phyloP scores from a whole-genome alignment of 2,888 invertebrate species.

The Polydrusus cervinus region DNA sequence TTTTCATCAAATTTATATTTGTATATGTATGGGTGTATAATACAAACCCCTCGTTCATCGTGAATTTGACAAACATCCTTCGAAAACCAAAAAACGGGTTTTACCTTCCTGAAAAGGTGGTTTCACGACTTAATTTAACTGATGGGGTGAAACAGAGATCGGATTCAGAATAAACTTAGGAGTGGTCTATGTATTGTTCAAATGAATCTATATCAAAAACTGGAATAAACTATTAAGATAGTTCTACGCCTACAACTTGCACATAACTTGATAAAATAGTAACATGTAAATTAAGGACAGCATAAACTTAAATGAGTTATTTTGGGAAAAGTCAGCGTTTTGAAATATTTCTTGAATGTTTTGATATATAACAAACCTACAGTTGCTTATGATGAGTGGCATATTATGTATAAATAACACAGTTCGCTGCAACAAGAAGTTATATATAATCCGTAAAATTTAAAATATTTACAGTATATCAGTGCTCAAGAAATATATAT shows the following conservation, averaged over 20 bases:
- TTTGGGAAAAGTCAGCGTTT: constrained; percentile 30
- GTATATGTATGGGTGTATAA: no score
- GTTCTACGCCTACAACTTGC: constrained; percentile 21
- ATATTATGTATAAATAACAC: neutral
- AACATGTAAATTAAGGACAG: constrained; percentile 25
- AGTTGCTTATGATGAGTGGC: constrained; percentile 28
- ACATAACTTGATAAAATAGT: constrained; percentile 25
- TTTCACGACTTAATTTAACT: no score
- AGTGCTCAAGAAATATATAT: no score
- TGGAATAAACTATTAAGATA: neutral
- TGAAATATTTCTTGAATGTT: constrained; percentile 29
- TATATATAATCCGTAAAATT: neutral
- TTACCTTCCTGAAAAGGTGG: no score
- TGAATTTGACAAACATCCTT: no score
- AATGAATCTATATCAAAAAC: no score
- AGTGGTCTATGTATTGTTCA: no score
- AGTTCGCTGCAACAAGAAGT: neutral
- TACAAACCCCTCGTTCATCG: no score
- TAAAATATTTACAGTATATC: neutral
- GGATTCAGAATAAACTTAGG: no score
- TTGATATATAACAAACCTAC: constrained; percentile 13
- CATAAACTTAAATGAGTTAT: constrained; percentile 27
- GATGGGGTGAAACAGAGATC: no score
- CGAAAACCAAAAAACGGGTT: no score
- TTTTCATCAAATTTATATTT: no score